Evolutionary conservation across 2,113 vertebrate species (phyloP).

Genomic region (Apus apus): DNA sequence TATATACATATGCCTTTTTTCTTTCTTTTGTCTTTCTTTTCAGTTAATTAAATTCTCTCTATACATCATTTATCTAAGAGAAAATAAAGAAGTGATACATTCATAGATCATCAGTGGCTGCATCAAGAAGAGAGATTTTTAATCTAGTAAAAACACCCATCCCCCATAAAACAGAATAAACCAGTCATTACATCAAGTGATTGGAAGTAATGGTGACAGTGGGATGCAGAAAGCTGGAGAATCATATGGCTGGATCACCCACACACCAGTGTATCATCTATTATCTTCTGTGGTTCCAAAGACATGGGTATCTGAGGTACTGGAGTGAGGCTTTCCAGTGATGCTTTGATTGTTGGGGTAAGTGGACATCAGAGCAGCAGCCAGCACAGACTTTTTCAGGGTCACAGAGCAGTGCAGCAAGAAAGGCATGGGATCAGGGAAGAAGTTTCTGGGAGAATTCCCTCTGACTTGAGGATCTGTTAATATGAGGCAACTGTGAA

Average conservation of each 20-base stretch:
- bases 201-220: neutral
- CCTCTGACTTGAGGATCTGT: neutral
- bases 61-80: neutral
- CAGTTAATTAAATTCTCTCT: neutral
- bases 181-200: neutral
- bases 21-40: neutral
- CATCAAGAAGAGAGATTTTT: neutral
- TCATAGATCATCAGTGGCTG: neutral
- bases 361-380: neutral
- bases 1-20: no score
- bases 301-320: no score
- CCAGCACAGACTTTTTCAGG: neutral
- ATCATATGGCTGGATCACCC: rapidly evolving
- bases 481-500: neutral
- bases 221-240: neutral
- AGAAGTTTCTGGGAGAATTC: neutral
- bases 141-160: neutral
- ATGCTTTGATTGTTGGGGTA: rapidly evolving
- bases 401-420: neutral
- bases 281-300: neutral
- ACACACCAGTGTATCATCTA: neutral
- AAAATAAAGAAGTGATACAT: neutral
- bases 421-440: neutral
- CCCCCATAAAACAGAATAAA: neutral
- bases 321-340: neutral